Evolutionary conservation across 2,797 vertebrate species (phyloP), one percentile per base, ranked within the genome.

Genomic region (Myotis findleyi): DNA sequence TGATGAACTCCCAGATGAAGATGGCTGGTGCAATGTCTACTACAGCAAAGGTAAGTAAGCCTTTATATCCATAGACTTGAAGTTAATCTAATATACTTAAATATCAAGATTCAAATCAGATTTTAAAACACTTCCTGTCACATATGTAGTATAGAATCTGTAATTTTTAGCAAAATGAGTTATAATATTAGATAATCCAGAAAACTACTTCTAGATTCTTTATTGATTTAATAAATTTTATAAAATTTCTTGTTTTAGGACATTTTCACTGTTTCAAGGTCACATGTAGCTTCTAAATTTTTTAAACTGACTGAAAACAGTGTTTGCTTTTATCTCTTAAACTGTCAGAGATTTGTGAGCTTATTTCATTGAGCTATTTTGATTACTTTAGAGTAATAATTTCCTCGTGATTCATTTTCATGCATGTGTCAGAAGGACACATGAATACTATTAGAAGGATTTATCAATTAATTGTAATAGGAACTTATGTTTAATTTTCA

Each of bases 1-100:
- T 99, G 97, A 99, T 99, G 99, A 99, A 99, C 98, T 99, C 99
- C 47, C 99, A 99, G 97, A 99, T 99, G 99, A 99, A 99, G 98
- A 99, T 99, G 99, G 99, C 99, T 0, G 99, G 99, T 79, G 99
- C 99, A 82, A 99, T 99, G 99, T 99, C 99, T 95, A 98, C 99
- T 72, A 99, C 99, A 72, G 99, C 99, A 84, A 99, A 99, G 98
- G 99, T 99, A 98, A 98, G 98, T 86, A 6, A 73, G 18, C 6
- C 49, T 83, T 84, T 72, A 3, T 77, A 30, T 21, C 25, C 20
- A 30, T 71, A 57, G 20, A 25, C 25, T 80, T 66, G 2, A 57
- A 33, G 16, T 57, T 79, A 49, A 57, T 68, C 44, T 36, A 49
- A 12, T 25, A 53, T 49, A 27, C 69, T 75, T 90, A 75, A 82